phyloP scores from a whole-genome alignment of 2,113 vertebrate species.

The Equus quagga region DNA sequence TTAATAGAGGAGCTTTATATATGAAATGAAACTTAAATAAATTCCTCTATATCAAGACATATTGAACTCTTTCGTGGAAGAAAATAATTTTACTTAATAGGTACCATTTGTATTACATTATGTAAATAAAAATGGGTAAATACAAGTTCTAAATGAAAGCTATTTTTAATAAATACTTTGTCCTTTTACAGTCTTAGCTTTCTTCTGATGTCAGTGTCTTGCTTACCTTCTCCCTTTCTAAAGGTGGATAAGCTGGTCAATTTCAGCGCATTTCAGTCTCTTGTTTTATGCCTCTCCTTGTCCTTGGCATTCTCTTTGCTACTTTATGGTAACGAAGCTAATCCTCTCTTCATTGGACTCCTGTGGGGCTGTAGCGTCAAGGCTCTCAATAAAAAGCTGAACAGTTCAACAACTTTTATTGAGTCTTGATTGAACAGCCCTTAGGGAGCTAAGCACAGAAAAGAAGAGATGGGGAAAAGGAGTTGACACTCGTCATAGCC shows the following conservation, averaged over 20 bases:
- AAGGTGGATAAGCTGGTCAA: neutral
- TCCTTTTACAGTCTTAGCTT: neutral
- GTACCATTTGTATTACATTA: neutral
- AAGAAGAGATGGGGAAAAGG: neutral
- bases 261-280: neutral
- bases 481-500: conserved; percentile 46
- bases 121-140: neutral
- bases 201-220: neutral
- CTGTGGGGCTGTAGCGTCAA: conserved; percentile 49
- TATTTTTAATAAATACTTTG: neutral
- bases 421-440: conserved; percentile 71
- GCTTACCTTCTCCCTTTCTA: neutral
- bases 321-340: conserved; percentile 51
- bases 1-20: neutral
- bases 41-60: neutral
- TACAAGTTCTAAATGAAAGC: neutral
- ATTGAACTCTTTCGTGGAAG: neutral
- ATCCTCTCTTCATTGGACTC: conserved; percentile 54
- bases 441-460: conserved; percentile 48
- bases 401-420: conserved; percentile 78
- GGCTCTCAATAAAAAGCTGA: conserved; percentile 72
- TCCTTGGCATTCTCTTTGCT: conserved; percentile 61
- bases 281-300: conserved; percentile 40
- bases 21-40: neutral
- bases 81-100: neutral